Conservation (phyloP, 2,888 invertebrate genomes). For the Drosophila mercatorum region DNA sequence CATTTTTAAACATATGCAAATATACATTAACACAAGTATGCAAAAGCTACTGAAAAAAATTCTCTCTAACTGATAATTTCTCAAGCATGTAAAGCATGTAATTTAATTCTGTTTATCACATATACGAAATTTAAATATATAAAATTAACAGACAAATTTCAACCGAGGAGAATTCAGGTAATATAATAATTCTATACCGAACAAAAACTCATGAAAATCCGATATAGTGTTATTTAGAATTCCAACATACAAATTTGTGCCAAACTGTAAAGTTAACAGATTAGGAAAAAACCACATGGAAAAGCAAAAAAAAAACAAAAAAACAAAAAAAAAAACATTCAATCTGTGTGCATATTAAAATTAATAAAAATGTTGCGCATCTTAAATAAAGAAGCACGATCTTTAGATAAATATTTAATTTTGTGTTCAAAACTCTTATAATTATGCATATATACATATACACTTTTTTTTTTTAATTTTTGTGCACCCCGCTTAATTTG, state of each 20-base stretch:
- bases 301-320: background rate
- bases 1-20: slow-evolving; percentile 36
- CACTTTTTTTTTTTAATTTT: slow-evolving; percentile 23
- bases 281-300: background rate
- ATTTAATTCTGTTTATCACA: slow-evolving; percentile 5
- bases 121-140: background rate
- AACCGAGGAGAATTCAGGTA: background rate
- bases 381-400: background rate
- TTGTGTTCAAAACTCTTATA: background rate
- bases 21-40: slow-evolving; percentile 42
- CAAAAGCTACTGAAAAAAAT: slow-evolving; percentile 9
- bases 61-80: background rate
- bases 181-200: background rate
- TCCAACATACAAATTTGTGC: background rate
- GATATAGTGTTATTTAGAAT: background rate
- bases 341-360: background rate
- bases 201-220: background rate
- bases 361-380: background rate
- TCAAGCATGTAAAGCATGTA: background rate
- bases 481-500: slow-evolving; percentile 33
- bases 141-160: background rate
- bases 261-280: background rate
- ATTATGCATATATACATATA: background rate
- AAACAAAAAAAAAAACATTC: background rate
- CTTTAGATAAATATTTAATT: slow-evolving; percentile 2